A percentile compares a stretch with the other conserved stretches of the same genome.
Conservation (phyloP, 92 coral and sea anemone genomes). For the Nematostella vectensis region DNA sequence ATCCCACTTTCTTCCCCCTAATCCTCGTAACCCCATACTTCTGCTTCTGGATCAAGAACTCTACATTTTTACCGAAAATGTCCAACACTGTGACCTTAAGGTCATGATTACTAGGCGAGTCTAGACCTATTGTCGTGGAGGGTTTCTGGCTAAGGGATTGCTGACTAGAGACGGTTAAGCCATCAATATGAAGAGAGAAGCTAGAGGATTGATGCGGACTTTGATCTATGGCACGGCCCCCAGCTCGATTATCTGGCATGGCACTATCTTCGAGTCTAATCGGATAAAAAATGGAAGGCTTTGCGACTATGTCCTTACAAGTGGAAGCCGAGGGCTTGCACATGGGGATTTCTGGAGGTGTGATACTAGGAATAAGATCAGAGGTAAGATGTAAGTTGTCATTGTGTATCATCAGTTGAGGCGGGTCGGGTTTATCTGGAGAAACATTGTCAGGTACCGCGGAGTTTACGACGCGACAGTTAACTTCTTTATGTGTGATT, state of each 20-base stretch:
- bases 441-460: not conserved
- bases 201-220: no score
- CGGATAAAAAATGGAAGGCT: not conserved
- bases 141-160: not conserved
- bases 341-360: not conserved
- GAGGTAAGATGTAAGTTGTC: no score
- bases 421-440: not conserved
- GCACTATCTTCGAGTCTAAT: no score
- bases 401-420: no score
- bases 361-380: not conserved
- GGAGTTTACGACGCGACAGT: not conserved
- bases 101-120: not conserved
- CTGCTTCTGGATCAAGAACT: not conserved
- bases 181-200: no score
- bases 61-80: conserved; percentile 3
- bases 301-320: not conserved
- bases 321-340: not conserved
- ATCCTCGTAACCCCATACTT: not conserved
- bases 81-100: conserved; percentile 10
- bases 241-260: not conserved
- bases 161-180: no score
- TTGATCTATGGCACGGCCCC: no score
- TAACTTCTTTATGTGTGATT: no score
- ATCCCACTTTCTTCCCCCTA: not conserved
- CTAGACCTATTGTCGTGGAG: not conserved